phyloP scores from a whole-genome alignment of 2,888 invertebrate genomes.

The Ecdyonurus torrentis region DNA sequence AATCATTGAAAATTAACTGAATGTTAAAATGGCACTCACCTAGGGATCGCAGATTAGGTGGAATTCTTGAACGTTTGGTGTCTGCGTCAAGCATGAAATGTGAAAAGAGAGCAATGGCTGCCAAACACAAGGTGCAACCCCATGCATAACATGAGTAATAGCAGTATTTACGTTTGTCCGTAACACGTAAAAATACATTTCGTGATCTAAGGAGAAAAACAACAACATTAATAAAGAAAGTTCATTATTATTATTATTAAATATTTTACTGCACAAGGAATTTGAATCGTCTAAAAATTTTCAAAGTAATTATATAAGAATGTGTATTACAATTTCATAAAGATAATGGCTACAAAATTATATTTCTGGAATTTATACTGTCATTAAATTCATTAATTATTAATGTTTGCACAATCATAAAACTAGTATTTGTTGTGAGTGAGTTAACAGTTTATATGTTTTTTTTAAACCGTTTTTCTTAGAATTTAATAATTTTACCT shows the following conservation, averaged over 20 bases:
- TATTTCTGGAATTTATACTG: too few relatives aligned
- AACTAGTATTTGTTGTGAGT: too few relatives aligned
- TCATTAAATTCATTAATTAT: too few relatives aligned
- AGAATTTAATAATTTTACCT: too few relatives aligned
- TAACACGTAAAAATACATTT: conserved; percentile 68
- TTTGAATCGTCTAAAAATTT: too few relatives aligned
- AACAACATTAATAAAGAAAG: conserved; percentile 7
- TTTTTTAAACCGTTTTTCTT: too few relatives aligned
- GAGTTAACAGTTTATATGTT: too few relatives aligned
- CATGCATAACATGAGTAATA: conserved; percentile 72
- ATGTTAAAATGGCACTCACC: conserved; percentile 29
- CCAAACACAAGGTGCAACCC: conserved; percentile 52
- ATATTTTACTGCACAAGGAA: background rate
- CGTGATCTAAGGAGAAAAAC: conserved; percentile 50
- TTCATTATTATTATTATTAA: background rate
- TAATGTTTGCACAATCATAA: too few relatives aligned
- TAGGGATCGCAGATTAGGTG: conserved; percentile 51
- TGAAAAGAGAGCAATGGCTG: conserved; percentile 58
- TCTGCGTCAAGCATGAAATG: conserved; percentile 60
- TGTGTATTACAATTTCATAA: too few relatives aligned
- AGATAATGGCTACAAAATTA: too few relatives aligned
- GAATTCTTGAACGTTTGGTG: conserved; percentile 27
- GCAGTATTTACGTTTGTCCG: conserved; percentile 72
- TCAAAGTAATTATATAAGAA: background rate
- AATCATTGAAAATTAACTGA: conserved; percentile 2